phyloP scores from a whole-genome alignment of 2,113 vertebrate genomes.

The Psammodynastes pulverulentus region DNA sequence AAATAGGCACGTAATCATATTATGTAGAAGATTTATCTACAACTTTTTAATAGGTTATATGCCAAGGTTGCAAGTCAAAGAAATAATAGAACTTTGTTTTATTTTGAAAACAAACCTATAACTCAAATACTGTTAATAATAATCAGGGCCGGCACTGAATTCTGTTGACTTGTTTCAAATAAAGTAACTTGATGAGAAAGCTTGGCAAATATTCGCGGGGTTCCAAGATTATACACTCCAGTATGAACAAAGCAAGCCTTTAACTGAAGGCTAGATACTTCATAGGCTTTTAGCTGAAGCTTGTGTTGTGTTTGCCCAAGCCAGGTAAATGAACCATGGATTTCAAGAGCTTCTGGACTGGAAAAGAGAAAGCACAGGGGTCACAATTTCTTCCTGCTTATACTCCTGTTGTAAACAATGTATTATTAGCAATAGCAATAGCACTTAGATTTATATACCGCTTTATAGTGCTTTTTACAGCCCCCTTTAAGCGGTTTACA shows the following conservation, averaged over 20 bases:
- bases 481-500: no score
- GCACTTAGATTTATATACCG: no score
- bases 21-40: conserved; percentile 63
- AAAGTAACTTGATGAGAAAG: conserved; percentile 78
- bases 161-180: conserved; percentile 91
- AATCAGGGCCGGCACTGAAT: conserved; percentile 89
- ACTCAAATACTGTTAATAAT: conserved; percentile 84
- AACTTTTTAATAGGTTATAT: conserved; percentile 64
- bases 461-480: no score
- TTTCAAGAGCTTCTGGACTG: conserved; percentile 84
- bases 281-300: conserved; percentile 82
- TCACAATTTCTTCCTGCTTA: fast-evolving
- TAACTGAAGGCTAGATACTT: conserved; percentile 79
- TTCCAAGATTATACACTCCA: conserved; percentile 95
- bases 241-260: conserved; percentile 90
- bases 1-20: conserved; percentile 60
- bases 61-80: conserved; percentile 58
- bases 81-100: conserved; percentile 59
- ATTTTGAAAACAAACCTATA: conserved; percentile 44
- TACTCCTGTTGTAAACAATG: neutral
- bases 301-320: conserved; percentile 93
- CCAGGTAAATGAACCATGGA: conserved; percentile 89
- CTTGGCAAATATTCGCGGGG: conserved; percentile 87
- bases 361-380: neutral
- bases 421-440: no score